These are phyloP conservation scores for Ginglymostoma cirratum DNA, from an alignment of 2,113 vertebrate species.

Conservation along the genomic window DNA sequence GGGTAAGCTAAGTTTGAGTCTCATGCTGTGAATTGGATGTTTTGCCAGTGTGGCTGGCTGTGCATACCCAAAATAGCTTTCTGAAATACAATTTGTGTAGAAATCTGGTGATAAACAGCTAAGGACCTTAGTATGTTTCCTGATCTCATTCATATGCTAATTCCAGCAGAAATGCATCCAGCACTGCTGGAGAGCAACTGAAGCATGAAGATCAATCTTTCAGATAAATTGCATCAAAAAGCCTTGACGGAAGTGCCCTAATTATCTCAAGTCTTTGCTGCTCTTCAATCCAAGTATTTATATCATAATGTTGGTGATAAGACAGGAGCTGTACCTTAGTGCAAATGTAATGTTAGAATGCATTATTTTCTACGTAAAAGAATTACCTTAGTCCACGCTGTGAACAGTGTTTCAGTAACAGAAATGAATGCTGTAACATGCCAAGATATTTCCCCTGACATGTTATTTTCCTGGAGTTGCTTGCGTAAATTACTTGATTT, in stretches of 20 bases:
- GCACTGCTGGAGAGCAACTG: constrained; percentile 58
- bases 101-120: not conserved
- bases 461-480: not conserved
- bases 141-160: constrained; percentile 49
- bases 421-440: not conserved
- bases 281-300: constrained; percentile 40
- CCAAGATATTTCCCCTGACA: not conserved
- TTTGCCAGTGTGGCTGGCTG: not conserved
- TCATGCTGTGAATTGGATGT: not conserved
- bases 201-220: constrained; percentile 65
- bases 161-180: constrained; percentile 59
- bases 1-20: not conserved
- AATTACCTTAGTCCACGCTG: constrained; percentile 38
- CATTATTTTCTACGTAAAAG: constrained; percentile 34
- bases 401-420: constrained; percentile 34
- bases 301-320: constrained; percentile 44
- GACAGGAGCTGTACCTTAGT: constrained; percentile 48
- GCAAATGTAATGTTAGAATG: constrained; percentile 43
- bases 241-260: constrained; percentile 57
- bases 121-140: not conserved
- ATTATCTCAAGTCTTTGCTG: constrained; percentile 50
- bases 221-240: constrained; percentile 62
- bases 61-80: not conserved
- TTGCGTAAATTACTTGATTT: not conserved
- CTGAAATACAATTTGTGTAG: not conserved